These are phyloP conservation scores for Saccostrea glomerata DNA, from an alignment of 1,140 invertebrate genomes.

Conservation along the genomic window DNA sequence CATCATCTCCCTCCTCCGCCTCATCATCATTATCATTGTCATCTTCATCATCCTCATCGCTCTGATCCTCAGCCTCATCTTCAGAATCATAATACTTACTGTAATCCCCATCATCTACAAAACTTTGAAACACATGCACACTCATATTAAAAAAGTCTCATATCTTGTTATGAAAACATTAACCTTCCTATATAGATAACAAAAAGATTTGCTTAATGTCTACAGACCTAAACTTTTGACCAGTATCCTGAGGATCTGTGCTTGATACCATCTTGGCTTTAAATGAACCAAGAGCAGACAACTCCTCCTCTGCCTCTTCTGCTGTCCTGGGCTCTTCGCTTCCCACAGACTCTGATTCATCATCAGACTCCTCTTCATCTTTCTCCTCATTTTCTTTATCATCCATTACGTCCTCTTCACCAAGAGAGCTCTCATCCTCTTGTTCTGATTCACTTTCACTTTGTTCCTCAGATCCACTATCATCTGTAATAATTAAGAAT, in stretches of 20 bases:
- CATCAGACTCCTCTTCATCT: conserved; percentile 27
- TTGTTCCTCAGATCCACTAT: conserved; percentile 33
- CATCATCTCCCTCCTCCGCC: conserved; percentile 56
- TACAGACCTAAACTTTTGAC: not conserved
- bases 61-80: conserved; percentile 32
- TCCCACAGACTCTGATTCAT: conserved; percentile 36
- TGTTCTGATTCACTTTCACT: conserved; percentile 23
- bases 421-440: not conserved
- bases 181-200: not conserved
- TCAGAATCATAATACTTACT: conserved; percentile 64
- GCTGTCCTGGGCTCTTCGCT: conserved; percentile 67
- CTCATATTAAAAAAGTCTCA: conserved; percentile 42
- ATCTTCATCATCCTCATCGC: conserved; percentile 63
- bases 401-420: conserved; percentile 42
- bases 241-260: not conserved
- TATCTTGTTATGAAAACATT: too few relatives aligned
- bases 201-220: not conserved
- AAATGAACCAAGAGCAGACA: conserved; percentile 12
- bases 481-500: not conserved
- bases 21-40: conserved; percentile 60
- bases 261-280: not conserved
- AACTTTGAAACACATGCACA: conserved; percentile 35
- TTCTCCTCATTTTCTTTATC: conserved; percentile 26
- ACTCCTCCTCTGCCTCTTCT: conserved; percentile 78
- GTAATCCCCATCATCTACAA: conserved; percentile 61